These are phyloP conservation scores for Falco naumanni DNA, from an alignment of 2,797 vertebrate genomes.

Conservation along the genomic window DNA sequence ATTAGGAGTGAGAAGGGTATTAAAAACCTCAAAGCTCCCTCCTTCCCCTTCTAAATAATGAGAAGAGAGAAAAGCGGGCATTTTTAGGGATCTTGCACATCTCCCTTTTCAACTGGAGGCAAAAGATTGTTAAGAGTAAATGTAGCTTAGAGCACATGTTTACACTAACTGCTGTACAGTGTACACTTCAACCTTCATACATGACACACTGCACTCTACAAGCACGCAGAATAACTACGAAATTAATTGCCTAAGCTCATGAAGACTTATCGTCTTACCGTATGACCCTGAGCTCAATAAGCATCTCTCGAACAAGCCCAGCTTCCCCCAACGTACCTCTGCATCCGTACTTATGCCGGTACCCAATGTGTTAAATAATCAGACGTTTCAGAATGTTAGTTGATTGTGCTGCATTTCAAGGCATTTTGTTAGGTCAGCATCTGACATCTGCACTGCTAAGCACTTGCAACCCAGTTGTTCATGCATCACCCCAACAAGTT, in stretches of 20 bases:
- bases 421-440: slow-evolving; percentile 69
- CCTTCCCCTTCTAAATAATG: not conserved
- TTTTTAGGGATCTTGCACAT: not conserved
- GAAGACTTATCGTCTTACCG: not conserved
- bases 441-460: slow-evolving; percentile 61
- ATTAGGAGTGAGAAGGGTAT: not conserved
- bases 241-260: not conserved
- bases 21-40: not conserved
- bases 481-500: slow-evolving; percentile 66
- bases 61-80: not conserved
- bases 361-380: slow-evolving; percentile 39
- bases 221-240: not conserved
- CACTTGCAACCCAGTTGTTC: slow-evolving; percentile 56
- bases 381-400: slow-evolving; percentile 48
- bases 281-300: not conserved
- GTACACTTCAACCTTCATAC: not conserved
- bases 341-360: not conserved
- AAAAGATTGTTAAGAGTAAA: not conserved
- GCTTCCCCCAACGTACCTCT: not conserved
- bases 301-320: not conserved
- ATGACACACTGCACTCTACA: not conserved
- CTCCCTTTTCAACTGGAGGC: not conserved
- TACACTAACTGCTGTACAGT: not conserved
- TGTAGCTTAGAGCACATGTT: not conserved
- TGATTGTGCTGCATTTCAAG: slow-evolving; percentile 66